Percentiles rank a stretch among this genome's conserved stretches.
phyloP scores from a whole-genome alignment of 1,140 invertebrate species.

The Drosophila punjabiensis region DNA sequence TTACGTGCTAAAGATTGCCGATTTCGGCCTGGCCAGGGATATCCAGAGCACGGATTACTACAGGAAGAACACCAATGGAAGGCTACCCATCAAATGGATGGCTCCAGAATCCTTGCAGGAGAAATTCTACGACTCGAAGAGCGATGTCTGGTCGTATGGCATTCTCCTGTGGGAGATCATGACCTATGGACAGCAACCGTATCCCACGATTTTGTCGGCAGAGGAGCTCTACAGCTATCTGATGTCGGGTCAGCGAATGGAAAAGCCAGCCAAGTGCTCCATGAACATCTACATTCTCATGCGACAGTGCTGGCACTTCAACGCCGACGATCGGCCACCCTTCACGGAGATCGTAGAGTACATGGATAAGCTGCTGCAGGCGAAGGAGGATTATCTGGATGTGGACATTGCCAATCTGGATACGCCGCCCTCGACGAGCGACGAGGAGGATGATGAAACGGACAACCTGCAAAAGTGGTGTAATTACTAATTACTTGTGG shows the following conservation, averaged over 20 bases:
- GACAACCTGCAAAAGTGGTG: constrained; percentile 80
- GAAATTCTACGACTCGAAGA: constrained; percentile 97
- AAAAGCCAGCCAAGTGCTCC: constrained; percentile 96
- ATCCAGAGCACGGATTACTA: constrained; percentile 98
- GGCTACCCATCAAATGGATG: constrained; percentile 99
- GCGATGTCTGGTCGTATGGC: constrained; percentile 99
- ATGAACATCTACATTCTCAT: constrained; percentile 97
- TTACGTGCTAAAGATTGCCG: constrained; percentile 97
- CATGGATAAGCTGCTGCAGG: constrained; percentile 94
- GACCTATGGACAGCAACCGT: constrained; percentile 96
- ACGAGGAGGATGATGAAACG: constrained; percentile 86
- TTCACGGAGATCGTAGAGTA: constrained; percentile 95
- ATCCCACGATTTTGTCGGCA: constrained; percentile 92
- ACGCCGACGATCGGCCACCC: constrained; percentile 93
- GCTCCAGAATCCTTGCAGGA: constrained; percentile 98
- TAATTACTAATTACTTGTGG: constrained; percentile 45
- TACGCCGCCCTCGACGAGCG: constrained; percentile 94
- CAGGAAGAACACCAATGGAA: constrained; percentile 97
- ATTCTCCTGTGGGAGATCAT: constrained; percentile 98
- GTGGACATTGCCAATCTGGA: constrained; percentile 92
- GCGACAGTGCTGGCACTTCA: constrained; percentile 97
- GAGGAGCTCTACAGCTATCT: constrained; percentile 94
- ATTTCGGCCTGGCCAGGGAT: constrained; percentile 98
- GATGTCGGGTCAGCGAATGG: constrained; percentile 96
- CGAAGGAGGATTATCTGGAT: constrained; percentile 96